Conservation (phyloP, 2,888 invertebrate species). For the Biston betularia region DNA sequence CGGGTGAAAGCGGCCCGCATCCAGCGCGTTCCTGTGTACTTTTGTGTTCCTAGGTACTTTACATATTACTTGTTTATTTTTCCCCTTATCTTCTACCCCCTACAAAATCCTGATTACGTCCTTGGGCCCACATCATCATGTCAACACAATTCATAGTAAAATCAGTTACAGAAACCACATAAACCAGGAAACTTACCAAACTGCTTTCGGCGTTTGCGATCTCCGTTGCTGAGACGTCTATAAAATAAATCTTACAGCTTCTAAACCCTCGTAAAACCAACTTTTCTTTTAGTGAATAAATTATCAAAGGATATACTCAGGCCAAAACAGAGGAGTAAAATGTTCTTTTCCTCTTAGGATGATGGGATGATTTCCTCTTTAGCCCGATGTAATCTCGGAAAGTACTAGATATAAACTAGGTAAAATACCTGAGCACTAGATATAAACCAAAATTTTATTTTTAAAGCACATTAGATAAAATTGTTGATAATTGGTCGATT, state of each 20-base stretch:
- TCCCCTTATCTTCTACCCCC: background rate
- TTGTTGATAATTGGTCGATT: no score
- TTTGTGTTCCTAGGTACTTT: no score
- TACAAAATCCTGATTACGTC: background rate
- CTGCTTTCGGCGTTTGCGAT: background rate
- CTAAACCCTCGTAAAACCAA: constrained; percentile 9
- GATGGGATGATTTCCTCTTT: background rate
- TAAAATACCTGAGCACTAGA: background rate
- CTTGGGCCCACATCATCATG: background rate
- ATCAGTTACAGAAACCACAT: background rate
- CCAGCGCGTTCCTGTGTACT: no score
- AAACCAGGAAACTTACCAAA: constrained; percentile 2
- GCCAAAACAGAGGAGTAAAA: constrained; percentile 3
- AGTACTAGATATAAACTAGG: background rate
- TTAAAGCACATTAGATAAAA: background rate
- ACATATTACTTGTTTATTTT: no score
- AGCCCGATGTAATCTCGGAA: background rate
- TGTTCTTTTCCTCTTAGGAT: background rate
- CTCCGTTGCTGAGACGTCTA: background rate
- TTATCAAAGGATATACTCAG: constrained; percentile 8
- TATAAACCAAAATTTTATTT: background rate
- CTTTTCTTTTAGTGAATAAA: constrained; percentile 15
- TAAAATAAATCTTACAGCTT: constrained; percentile 7
- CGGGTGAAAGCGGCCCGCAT: no score
- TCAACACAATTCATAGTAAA: background rate